Evolutionary conservation across 2,113 vertebrate genomes (phyloP), one percentile per base, ranked within the genome.

Genomic region (Epinephelus cyanopodus): DNA sequence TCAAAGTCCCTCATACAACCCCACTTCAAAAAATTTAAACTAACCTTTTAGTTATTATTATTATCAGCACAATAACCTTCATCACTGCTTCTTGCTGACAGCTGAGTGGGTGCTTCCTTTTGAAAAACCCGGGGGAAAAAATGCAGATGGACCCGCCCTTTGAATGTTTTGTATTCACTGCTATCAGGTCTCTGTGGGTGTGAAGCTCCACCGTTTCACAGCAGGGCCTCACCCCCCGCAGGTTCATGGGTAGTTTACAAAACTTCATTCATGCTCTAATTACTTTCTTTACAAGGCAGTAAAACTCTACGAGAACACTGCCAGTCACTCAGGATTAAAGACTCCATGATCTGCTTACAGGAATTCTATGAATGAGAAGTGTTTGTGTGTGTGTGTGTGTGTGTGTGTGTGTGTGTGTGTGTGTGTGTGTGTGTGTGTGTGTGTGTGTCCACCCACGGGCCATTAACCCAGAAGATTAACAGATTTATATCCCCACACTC

Each of bases 381-480:
- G 37, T 29, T 47, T 50, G 29, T 7, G 48, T 17, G 65, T 52
- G 66, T 53, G 27, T 65, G 33, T 65, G 21, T 48, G 66, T 70
- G 62, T 52, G 71, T 53, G 77, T 45, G 58, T 62, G 50, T 10
- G 37, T 8, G n/a, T 3, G 66, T 6, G 18, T 8, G 29, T 64
- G 19, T 47, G n/a, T 58, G 37, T n/a, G 47, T 50, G 29, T 6
- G 48, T 6, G 65, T 29, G 66, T 53, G 50, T 25, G 33, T 58
- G 25, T 48, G 66, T 63, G 62, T 52, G 23, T 62, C 23, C 53
- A 68, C 2, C 14, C 23, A 29, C 37, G 39, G 60, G 56, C 33
- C 27, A 62, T 21, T 64, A 73, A 72, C 29, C 6, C 61, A 12
- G 25, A 42, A 79, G 81, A 90, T 89, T 85, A 89, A 53, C 56